Base-by-base conservation (phyloP, 2,113 vertebrate genomes). In the Pseudonaja textilis region DNA sequence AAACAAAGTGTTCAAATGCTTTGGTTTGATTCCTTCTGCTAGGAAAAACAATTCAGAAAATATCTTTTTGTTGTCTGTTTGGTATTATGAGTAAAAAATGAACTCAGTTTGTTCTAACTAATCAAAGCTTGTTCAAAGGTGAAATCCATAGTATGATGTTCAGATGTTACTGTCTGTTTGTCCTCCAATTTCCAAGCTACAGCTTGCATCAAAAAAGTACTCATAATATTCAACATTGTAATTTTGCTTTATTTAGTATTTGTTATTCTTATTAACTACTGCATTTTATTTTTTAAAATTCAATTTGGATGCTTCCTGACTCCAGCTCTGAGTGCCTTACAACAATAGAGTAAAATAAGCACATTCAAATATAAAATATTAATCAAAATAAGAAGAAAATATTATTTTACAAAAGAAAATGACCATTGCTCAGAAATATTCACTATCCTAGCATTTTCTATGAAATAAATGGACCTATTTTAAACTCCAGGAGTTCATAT, bases 241-340 rank as follows among this genome's bases (percentile, higher is more conserved):
- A 0, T 45, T 1, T 8, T 0, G 0, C 20, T 59, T 91, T 56
- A 86, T 86, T 45, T 9, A 25, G 0, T 0, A 0, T n/a, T 88
- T 29, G 29, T 81, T 81, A 81, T 39, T 39, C 69, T 74, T 74
- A 18, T 20, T 18, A 74, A 34, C n/a, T 39, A 39, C n/a, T 45
- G 45, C 5, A 45, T 45, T 81, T 81, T 81, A 81, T 39, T 39
- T 81, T 39, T 81, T 20, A 39, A 39, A 81, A 69, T 39, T 81
- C n/a, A 39, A 39, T 81, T 81, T 81, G 34, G 16, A 81, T 22
- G 34, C 69, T 74, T 12, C n/a, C 14, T 18, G 64, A 81, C 16
- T 81, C 69, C 34, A 81, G 6, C 6, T 81, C 69, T 81, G 16
- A 74, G 69, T 18, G 7, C 18, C 18, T 39, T 81, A 81, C 34